Evolutionary conservation across 2,797 vertebrate genomes (phyloP).

Genomic region (Notoglanidium macrostoma): DNA sequence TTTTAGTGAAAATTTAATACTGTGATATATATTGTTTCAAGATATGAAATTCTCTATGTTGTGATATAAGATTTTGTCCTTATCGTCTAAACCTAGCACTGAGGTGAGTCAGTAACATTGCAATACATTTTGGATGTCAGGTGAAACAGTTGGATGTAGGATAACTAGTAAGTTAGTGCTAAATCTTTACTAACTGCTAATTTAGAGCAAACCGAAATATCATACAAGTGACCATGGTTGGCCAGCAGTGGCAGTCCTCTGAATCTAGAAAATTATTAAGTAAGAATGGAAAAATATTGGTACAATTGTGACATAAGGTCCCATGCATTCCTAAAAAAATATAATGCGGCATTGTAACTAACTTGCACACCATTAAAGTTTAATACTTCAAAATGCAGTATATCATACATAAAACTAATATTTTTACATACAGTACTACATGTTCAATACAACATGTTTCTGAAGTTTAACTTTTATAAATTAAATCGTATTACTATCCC

Average conservation of each 20-base stretch:
- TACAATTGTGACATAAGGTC: neutral
- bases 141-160: neutral
- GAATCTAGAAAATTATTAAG: neutral
- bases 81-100: neutral
- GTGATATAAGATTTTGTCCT: neutral
- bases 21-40: neutral
- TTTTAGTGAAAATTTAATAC: neutral
- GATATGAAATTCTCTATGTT: neutral
- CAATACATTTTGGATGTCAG: neutral
- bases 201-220: neutral
- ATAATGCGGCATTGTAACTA: neutral
- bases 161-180: neutral
- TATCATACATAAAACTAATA: neutral
- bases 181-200: neutral
- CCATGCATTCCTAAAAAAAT: neutral
- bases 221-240: neutral
- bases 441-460: neutral
- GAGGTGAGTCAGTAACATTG: neutral
- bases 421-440: neutral
- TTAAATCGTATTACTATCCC: neutral
- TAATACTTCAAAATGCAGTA: neutral
- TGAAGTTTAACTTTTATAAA: neutral
- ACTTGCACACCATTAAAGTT: neutral
- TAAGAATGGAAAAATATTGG: neutral
- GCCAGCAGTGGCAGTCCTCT: neutral